Evolutionary conservation across 2,797 vertebrate genomes (phyloP).

Genomic region (Poecile montanus): DNA sequence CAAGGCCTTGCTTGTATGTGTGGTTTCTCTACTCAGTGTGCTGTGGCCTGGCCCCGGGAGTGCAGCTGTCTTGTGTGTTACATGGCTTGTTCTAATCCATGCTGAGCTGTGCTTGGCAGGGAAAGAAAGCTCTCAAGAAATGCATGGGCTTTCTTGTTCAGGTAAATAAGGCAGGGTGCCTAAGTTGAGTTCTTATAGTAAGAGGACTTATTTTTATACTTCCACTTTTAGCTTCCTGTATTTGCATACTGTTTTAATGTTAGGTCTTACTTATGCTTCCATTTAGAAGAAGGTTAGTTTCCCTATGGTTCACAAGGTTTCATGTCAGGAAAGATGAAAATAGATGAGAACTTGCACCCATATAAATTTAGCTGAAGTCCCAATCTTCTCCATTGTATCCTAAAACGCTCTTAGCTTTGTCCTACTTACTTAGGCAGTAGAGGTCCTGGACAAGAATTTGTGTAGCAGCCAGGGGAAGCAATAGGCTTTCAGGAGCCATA

Average conservation of each 20-base stretch:
- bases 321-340: background rate
- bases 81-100: background rate
- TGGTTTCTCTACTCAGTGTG: background rate
- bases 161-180: slow-evolving; percentile 21
- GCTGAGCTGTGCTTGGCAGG: slow-evolving; percentile 39
- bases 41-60: background rate
- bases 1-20: background rate
- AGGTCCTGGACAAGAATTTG: background rate
- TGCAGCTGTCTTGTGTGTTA: background rate
- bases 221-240: background rate
- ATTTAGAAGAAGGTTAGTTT: slow-evolving; percentile 37
- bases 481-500: background rate
- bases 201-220: slow-evolving; percentile 61
- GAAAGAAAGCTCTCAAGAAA: background rate
- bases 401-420: background rate
- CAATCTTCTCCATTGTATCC: background rate
- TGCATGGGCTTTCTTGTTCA: background rate
- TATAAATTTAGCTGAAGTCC: background rate
- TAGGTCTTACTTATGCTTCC: background rate
- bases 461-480: background rate
- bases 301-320: background rate
- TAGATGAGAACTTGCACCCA: background rate
- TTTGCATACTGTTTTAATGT: background rate
- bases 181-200: background rate
- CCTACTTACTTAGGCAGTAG: background rate